Conservation (phyloP, 2,797 vertebrate species). For the Peromyscus aztecus region DNA sequence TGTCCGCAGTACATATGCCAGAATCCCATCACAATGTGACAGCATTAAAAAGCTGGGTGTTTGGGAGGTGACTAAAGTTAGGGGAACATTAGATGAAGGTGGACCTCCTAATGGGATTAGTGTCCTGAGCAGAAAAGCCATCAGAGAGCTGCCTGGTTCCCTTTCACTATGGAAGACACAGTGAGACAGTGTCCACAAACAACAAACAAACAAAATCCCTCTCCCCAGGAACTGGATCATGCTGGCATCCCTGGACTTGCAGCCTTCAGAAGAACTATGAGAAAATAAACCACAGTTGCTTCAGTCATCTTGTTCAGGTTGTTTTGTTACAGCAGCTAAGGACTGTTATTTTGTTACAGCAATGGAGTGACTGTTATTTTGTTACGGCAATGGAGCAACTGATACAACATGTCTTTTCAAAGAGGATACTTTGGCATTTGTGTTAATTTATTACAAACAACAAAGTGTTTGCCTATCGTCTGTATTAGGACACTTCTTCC, state of each 20-base stretch:
- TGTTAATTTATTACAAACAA: background rate
- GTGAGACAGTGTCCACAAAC: background rate
- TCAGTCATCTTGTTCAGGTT: background rate
- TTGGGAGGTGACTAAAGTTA: background rate
- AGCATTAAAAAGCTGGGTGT: background rate
- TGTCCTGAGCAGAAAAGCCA: background rate
- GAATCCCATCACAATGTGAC: rapidly evolving
- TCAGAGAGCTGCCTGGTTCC: background rate
- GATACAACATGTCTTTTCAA: background rate
- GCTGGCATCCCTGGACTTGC: too few relatives aligned
- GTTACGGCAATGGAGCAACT: background rate
- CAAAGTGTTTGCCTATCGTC: background rate
- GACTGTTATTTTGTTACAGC: background rate
- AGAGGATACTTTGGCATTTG: too few relatives aligned
- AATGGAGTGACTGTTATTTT: background rate
- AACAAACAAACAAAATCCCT: background rate
- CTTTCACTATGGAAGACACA: rapidly evolving
- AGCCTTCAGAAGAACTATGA: background rate
- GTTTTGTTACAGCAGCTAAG: background rate
- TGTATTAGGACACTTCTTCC: rapidly evolving
- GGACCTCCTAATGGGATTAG: background rate
- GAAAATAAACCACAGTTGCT: background rate
- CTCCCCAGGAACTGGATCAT: rapidly evolving
- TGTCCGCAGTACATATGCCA: rapidly evolving
- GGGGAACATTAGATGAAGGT: background rate